Evolutionary conservation across 2,888 invertebrate genomes (phyloP).

Genomic region (Melanchra persicariae): DNA sequence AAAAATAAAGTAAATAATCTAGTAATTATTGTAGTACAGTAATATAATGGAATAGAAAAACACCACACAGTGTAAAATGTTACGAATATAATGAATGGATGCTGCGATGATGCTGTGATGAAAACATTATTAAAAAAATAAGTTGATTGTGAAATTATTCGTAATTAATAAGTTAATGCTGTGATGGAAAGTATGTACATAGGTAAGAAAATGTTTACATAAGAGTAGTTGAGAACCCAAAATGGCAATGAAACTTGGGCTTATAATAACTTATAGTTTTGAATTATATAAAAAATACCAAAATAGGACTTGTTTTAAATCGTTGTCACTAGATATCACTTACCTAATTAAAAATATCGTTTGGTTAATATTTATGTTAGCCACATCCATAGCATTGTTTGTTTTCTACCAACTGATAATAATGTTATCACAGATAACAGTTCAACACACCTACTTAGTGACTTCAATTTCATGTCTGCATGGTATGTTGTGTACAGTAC

Average conservation of each 20-base stretch:
- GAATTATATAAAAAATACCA: neutral
- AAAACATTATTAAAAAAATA: neutral
- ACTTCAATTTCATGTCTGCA: conserved; percentile 49
- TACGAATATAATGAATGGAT: neutral
- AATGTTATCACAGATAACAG: conserved; percentile 61
- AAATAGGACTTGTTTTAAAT: conserved; percentile 10
- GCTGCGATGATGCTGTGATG: neutral
- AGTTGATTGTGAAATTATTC: neutral
- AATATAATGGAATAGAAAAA: neutral
- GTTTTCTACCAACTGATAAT: conserved; percentile 61
- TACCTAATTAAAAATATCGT: conserved; percentile 59
- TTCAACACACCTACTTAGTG: conserved; percentile 60
- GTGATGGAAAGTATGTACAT: neutral
- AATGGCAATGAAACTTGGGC: neutral
- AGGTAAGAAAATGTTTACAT: neutral
- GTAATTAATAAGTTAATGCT: neutral
- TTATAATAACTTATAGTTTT: neutral
- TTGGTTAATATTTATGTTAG: conserved; percentile 61
- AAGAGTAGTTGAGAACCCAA: neutral
- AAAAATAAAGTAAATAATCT: neutral
- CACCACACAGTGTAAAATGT: neutral
- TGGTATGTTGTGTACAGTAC: conserved; percentile 27
- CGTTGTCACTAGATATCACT: conserved; percentile 50
- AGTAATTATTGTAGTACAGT: neutral
- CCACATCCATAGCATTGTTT: conserved; percentile 62